A percentile compares a stretch with the other conserved stretches of the same genome.
Conservation (phyloP, 2,888 invertebrate species). For the Hirtodrosophila trivittata region DNA sequence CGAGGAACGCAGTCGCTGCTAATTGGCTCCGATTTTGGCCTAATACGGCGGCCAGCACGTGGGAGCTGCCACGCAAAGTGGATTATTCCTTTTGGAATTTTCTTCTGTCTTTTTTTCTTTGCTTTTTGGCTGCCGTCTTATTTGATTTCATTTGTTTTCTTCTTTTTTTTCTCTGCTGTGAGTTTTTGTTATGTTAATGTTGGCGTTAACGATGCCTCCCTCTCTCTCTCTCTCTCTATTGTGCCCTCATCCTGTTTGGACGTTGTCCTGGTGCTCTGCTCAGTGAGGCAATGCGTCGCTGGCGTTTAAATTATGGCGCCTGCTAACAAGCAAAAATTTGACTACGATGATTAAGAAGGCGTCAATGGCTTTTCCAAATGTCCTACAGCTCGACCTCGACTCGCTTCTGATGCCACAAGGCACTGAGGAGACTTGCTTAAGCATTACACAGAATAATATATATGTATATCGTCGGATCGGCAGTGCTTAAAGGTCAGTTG, state of each 20-base stretch:
- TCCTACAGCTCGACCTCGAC: constrained; percentile 36
- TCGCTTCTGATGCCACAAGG: constrained; percentile 1
- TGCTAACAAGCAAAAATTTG: constrained; percentile 43
- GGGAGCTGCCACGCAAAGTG: constrained; percentile 34
- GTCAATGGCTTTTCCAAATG: constrained; percentile 56
- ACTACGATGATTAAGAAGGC: constrained; percentile 59
- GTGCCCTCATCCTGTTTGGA: background rate
- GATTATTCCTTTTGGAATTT: constrained; percentile 32
- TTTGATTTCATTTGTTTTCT: constrained; percentile 29
- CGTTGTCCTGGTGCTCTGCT: constrained; percentile 11
- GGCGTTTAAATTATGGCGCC: constrained; percentile 57
- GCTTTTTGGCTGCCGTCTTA: constrained; percentile 16
- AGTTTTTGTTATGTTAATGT: constrained; percentile 21
- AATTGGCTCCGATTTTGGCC: constrained; percentile 43
- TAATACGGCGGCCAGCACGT: constrained; percentile 43
- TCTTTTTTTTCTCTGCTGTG: background rate
- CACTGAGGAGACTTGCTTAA: no score
- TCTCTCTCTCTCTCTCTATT: background rate
- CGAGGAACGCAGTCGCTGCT: constrained; percentile 20
- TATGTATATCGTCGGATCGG: constrained; percentile 6
- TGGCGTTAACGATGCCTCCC: constrained; percentile 52
- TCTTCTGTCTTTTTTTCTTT: background rate
- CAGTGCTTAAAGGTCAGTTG: constrained; percentile 5
- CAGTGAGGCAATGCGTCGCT: constrained; percentile 1
- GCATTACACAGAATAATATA: constrained; percentile 3